These are phyloP conservation scores for Tipula confusa DNA, from an alignment of 2,888 invertebrate genomes.

Conservation along the genomic window DNA sequence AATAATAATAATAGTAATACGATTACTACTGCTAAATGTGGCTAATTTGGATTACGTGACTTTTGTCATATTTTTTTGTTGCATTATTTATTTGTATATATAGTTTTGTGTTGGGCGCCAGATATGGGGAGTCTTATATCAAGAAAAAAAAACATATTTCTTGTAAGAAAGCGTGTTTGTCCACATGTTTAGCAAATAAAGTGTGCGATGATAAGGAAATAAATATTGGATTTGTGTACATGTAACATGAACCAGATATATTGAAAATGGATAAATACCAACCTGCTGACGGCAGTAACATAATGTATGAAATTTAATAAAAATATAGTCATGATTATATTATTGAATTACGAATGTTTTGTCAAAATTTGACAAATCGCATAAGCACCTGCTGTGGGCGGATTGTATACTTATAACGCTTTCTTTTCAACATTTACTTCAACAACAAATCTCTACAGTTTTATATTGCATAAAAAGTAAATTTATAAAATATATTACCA, in stretches of 20 bases:
- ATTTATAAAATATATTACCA: neutral
- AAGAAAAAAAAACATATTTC: neutral
- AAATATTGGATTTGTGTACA: neutral
- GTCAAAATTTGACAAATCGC: neutral
- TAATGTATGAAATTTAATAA: neutral
- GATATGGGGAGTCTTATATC: neutral
- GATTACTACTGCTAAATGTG: neutral
- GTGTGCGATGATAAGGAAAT: neutral
- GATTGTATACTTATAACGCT: neutral
- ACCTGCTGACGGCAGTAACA: neutral
- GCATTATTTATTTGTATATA: neutral
- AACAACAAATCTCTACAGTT: neutral
- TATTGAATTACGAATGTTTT: neutral
- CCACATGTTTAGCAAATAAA: neutral
- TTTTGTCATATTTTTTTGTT: neutral
- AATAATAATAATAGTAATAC: too few species aligned
- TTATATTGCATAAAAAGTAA: neutral
- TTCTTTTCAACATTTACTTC: neutral
- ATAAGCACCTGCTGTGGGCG: constrained; percentile 17
- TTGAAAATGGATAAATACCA: neutral
- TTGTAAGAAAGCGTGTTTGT: neutral
- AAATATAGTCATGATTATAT: neutral
- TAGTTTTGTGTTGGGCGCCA: neutral
- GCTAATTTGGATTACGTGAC: neutral
- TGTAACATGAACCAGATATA: neutral